Conservation (phyloP, 2,113 vertebrate genomes). For the Cyphomyrus plagiostoma region DNA sequence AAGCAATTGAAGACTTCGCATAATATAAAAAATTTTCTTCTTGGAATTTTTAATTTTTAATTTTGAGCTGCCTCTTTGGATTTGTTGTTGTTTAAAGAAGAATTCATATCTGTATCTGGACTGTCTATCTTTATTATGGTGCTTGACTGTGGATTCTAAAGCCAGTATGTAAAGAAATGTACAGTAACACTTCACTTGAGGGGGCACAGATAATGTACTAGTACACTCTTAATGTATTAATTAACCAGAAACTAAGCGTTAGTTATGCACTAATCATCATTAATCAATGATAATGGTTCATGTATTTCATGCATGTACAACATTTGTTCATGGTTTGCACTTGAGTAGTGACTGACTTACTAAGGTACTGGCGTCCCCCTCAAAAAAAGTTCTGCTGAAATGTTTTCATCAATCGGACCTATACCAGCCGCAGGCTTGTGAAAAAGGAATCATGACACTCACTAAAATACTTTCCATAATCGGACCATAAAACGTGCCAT, state of each 20-base stretch:
- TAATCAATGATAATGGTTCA: background rate
- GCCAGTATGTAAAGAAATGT: background rate
- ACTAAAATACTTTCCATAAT: background rate
- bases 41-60: background rate
- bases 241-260: background rate
- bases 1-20: background rate
- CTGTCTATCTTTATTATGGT: background rate
- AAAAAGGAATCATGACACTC: background rate
- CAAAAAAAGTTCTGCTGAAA: background rate
- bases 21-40: background rate
- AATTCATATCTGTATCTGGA: background rate
- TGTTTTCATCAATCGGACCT: background rate
- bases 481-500: background rate
- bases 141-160: background rate
- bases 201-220: background rate
- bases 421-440: background rate
- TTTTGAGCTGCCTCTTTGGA: background rate
- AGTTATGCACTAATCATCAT: background rate
- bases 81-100: background rate
- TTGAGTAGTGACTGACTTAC: background rate
- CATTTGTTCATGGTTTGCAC: background rate
- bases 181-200: background rate
- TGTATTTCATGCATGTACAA: background rate
- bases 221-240: background rate
- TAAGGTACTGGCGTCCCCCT: background rate